Base-by-base conservation (phyloP, 2,888 invertebrate genomes). In the Dolomedes plantarius region DNA sequence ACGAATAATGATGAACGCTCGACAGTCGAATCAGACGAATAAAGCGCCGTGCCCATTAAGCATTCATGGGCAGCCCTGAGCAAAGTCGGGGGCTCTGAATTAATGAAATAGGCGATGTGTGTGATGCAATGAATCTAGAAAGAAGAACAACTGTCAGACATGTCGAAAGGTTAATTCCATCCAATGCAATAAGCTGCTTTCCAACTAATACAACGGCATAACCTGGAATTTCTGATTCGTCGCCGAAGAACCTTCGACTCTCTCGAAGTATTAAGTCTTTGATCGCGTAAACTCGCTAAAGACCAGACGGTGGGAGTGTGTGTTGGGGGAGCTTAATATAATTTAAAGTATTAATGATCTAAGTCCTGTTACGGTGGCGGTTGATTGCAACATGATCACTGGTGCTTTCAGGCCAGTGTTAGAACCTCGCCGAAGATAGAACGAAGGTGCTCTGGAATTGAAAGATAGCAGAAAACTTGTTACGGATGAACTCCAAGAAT, bases 301-400 rank as follows among this genome's bases (percentile, higher is more conserved):
- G 68, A 81, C 68, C 64, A 46, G 67, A 71, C 56, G 68, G 28
- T 56, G 74, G 65, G 74, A 67, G 56, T 32, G 23, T 68, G 11
- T 32, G 46, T 46, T 19, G 67, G 65, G 29, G 71, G n/a, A 46
- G 76, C 77, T 32, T 78, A 86, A 86, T 86, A 74, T 79, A 86
- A 86, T 86, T 79, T 86, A 39, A 86, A 86, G 85, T 86, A 86
- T 86, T 86, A 86, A 86, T 86, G 85, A 86, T 50, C 56, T 76
- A 76, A 83, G 71, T 78, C 69, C 67, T 72, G 78, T 77, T 83
- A 71, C 71, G 50, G 72, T 46, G 65, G 83, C 28, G 73, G 72
- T 77, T 73, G 77, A 50, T 77, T 77, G 83, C 83, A 67, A 72
- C 83, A 72, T 82, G 82, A 75, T 82, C 83, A 78, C 56, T 29